These are phyloP conservation scores for Mantis religiosa DNA, from an alignment of 2,888 invertebrate species.

Conservation along the genomic window DNA sequence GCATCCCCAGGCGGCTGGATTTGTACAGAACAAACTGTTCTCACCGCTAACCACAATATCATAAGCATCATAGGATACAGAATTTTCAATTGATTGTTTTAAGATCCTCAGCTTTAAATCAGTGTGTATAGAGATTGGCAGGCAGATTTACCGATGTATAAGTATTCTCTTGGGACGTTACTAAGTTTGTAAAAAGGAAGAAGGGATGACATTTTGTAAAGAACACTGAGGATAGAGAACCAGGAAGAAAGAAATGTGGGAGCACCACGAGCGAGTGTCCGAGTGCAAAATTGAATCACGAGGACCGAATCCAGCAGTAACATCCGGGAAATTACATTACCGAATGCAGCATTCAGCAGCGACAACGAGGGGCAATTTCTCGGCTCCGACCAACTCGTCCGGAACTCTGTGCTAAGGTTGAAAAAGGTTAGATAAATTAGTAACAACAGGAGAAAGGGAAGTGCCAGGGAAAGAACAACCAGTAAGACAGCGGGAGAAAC, in stretches of 20 bases:
- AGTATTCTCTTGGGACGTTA: no score
- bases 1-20: no score
- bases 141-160: no score
- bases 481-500: not conserved
- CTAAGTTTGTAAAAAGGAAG: not conserved
- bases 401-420: not conserved
- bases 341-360: not conserved
- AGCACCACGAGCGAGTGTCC: not conserved
- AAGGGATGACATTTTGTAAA: not conserved
- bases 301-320: not conserved
- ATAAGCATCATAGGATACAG: no score
- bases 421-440: not conserved
- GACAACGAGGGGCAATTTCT: not conserved
- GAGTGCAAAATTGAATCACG: not conserved
- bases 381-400: not conserved
- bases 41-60: no score
- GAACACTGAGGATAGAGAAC: not conserved
- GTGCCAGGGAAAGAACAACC: no score
- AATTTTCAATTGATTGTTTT: no score
- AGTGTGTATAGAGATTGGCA: no score
- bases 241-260: not conserved
- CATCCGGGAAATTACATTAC: conserved; percentile 1
- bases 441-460: not conserved
- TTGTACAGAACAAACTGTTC: no score
- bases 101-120: no score